Evolutionary conservation across 2,888 invertebrate genomes (phyloP), one percentile per base, ranked within the genome.

Genomic region (Caenorhabditis sulstoni): DNA sequence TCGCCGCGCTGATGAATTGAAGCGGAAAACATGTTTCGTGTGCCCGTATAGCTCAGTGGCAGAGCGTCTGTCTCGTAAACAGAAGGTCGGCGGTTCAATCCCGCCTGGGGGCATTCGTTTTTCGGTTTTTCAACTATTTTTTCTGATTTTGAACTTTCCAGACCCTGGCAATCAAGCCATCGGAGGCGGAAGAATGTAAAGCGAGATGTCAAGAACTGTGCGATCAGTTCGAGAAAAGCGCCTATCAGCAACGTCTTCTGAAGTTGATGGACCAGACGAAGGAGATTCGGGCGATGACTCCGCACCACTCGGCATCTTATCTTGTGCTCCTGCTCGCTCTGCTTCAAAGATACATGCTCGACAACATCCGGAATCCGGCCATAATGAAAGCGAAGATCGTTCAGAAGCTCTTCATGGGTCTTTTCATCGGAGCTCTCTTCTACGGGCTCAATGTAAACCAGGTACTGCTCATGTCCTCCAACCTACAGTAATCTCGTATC

Each of bases 151-250:
- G 37, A 37, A 37, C 37, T 80, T 59, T 59, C 29, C 62, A 83
- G 76, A 93, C 95, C 0, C 91, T 97, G 83, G 95, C 96, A 0
- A 94, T 96, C 3, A 93, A 94, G 0, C 96, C 96, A 0, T 95
- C 94, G 0, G 92, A 94, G 14, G 96, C 96, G 90, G 93, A 93
- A 50, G 93, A 94, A 9, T 96, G 95, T 53, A 93, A 94, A 52
- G 93, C 94, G 70, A 87, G 88, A 70, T 90, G 91, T 29, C 87
- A 65, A 18, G 50, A 65, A 9, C 68, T 87, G 16, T 85, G 86
- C 47, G 86, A 86, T 20, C 59, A 78, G 9, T 83, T 83, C 44
- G 71, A 74, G 18, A 61, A 66, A n/a, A 73, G 73, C 44, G 49
- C 67, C 0, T 76, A 81, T 23, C 23, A 67, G 7, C 35, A 58